Percentiles rank a stretch among this genome's conserved stretches.
These are phyloP conservation scores for Pipra filicauda DNA, from an alignment of 2,113 vertebrate genomes.

Conservation along the genomic window DNA sequence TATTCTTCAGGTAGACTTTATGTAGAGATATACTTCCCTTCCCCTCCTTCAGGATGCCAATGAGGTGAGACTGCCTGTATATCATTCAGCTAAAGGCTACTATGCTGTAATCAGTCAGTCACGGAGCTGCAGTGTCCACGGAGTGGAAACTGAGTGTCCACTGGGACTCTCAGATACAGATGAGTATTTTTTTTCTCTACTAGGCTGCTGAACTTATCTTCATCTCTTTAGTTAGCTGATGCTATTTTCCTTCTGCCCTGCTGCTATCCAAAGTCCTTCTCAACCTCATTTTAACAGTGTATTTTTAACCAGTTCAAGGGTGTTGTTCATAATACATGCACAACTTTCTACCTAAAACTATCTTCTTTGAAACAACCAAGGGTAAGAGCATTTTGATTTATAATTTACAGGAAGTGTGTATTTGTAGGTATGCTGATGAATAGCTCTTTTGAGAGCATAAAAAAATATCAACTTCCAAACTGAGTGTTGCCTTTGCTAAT, in stretches of 20 bases:
- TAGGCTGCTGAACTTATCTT: background rate
- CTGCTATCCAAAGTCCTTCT: background rate
- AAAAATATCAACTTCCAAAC: background rate
- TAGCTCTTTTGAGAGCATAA: background rate
- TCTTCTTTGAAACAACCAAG: background rate
- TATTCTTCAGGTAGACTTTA: background rate
- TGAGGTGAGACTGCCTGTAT: background rate
- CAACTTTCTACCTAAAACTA: background rate
- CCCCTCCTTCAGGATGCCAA: background rate
- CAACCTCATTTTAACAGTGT: background rate
- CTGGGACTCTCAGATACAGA: background rate
- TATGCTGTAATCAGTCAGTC: background rate
- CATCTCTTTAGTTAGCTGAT: background rate
- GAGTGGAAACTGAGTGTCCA: too few relatives aligned
- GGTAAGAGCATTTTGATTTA: background rate
- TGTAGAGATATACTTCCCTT: background rate
- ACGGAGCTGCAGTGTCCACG: rapidly evolving
- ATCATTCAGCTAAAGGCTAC: background rate
- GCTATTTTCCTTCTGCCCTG: background rate
- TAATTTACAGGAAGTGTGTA: background rate
- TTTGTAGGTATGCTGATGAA: slow-evolving; percentile 12
- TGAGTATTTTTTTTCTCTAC: background rate
- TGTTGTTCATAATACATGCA: background rate
- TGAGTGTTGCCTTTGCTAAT: background rate
- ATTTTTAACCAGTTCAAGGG: slow-evolving; percentile 6